Conservation (phyloP, 2,113 vertebrate species). For the Symphodus melops region DNA sequence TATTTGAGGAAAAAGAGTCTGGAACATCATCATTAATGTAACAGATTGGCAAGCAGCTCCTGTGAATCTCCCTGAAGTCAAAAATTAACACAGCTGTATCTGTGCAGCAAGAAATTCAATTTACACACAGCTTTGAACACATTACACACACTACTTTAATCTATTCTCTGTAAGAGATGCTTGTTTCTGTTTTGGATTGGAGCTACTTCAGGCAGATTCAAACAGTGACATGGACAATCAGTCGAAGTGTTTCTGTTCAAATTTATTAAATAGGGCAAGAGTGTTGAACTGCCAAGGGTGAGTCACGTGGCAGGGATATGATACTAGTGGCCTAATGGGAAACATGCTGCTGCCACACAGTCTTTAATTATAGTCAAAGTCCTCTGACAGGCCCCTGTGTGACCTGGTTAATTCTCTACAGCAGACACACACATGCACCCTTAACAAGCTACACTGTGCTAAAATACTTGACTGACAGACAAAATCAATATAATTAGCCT, state of each 20-base stretch:
- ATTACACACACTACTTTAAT: background rate
- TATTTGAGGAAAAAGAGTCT: constrained; percentile 6
- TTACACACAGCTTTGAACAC: too few species aligned
- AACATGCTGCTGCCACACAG: constrained; percentile 75
- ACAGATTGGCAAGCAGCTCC: background rate
- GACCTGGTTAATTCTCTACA: constrained; percentile 62
- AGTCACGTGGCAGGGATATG: constrained; percentile 69
- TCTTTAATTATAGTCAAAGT: constrained; percentile 71
- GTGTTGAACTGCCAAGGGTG: constrained; percentile 49
- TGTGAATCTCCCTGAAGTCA: constrained; percentile 21
- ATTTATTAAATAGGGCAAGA: constrained; percentile 51
- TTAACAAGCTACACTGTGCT: constrained; percentile 34
- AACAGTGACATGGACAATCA: constrained; percentile 50
- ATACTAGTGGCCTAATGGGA: constrained; percentile 66
- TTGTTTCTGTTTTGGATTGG: constrained; percentile 1
- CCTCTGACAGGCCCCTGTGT: constrained; percentile 68
- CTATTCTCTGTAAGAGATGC: background rate
- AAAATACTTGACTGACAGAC: constrained; percentile 61
- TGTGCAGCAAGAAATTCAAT: too few species aligned
- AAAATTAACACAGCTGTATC: background rate
- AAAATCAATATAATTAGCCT: constrained; percentile 68
- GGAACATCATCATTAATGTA: constrained; percentile 9
- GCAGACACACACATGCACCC: constrained; percentile 48
- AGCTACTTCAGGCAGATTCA: constrained; percentile 36
- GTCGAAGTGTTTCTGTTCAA: constrained; percentile 53